phyloP scores from a whole-genome alignment of 2,797 vertebrate genomes.

The Ictinia mississippiensis region DNA sequence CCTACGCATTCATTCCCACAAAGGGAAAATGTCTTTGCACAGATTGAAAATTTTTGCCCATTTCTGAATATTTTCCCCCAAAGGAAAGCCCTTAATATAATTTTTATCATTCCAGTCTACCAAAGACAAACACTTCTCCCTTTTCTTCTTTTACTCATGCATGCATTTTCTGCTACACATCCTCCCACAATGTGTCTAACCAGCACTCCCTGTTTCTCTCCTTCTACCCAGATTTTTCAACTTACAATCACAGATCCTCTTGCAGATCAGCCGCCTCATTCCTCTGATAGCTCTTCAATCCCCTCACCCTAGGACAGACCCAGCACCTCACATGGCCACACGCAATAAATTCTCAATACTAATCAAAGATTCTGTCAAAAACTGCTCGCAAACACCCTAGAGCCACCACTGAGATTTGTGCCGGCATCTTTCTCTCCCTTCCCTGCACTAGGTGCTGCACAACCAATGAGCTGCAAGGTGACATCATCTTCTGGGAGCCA shows the following conservation, averaged over 20 bases:
- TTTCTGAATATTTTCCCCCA: neutral
- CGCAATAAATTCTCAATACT: conserved; percentile 49
- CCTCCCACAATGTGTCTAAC: conserved; percentile 76
- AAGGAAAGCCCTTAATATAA: neutral
- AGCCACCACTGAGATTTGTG: conserved; percentile 82
- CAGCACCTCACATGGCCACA: conserved; percentile 78
- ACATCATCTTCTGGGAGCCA: conserved; percentile 82
- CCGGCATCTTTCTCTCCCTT: conserved; percentile 91
- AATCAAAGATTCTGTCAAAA: conserved; percentile 74
- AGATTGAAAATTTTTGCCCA: neutral
- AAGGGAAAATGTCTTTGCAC: neutral
- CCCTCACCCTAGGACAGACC: conserved; percentile 76
- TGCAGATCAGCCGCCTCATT: conserved; percentile 98
- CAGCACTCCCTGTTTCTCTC: conserved; percentile 75
- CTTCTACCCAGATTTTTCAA: conserved; percentile 81
- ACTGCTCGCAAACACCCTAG: conserved; percentile 72
- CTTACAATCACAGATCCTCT: conserved; percentile 99
- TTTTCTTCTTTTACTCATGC: conserved; percentile 57
- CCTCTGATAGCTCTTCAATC: conserved; percentile 77
- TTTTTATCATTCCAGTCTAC: conserved; percentile 1
- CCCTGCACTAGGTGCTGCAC: conserved; percentile 72
- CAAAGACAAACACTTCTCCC: neutral
- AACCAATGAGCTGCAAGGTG: conserved; percentile 82
- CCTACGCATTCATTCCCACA: neutral
- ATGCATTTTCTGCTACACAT: conserved; percentile 69